These are phyloP conservation scores for Lepeophtheirus nordmannii DNA, from an alignment of 2,888 invertebrate genomes.

Conservation along the genomic window DNA sequence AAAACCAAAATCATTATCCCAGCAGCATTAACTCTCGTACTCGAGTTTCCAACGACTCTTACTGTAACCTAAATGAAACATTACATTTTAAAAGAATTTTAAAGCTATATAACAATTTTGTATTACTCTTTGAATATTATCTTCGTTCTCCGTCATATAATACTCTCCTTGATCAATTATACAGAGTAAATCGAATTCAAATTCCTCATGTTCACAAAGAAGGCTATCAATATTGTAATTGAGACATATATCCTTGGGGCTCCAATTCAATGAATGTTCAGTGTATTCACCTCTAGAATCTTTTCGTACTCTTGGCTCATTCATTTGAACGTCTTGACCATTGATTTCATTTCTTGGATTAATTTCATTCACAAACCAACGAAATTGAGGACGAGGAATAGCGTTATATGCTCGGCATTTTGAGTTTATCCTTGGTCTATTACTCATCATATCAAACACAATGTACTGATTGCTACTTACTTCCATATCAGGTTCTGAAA, in stretches of 20 bases:
- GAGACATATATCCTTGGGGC: not conserved
- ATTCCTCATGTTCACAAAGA: not conserved
- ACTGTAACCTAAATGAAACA: too few species aligned
- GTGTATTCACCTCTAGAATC: not conserved
- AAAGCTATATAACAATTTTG: too few species aligned
- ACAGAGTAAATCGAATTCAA: not conserved
- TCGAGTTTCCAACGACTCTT: too few species aligned
- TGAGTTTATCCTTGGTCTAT: not conserved
- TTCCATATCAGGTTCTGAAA: constrained; percentile 2
- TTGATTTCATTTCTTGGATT: not conserved
- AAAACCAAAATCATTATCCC: too few species aligned
- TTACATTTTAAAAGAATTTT: too few species aligned
- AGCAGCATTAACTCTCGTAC: too few species aligned
- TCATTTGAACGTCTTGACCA: not conserved
- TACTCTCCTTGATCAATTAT: not conserved
- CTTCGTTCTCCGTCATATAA: not conserved
- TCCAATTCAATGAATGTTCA: not conserved
- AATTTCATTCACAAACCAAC: not conserved
- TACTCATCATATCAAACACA: not conserved
- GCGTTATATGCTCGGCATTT: not conserved
- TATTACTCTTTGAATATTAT: not conserved
- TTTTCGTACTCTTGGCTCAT: not conserved
- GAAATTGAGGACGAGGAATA: not conserved
- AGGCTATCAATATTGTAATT: not conserved
- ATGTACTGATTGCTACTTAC: not conserved